A percentile compares a stretch with the other conserved stretches of the same genome.
These are phyloP conservation scores for Cataglyphis cursor DNA, from an alignment of 2,888 invertebrate genomes.

Conservation along the genomic window DNA sequence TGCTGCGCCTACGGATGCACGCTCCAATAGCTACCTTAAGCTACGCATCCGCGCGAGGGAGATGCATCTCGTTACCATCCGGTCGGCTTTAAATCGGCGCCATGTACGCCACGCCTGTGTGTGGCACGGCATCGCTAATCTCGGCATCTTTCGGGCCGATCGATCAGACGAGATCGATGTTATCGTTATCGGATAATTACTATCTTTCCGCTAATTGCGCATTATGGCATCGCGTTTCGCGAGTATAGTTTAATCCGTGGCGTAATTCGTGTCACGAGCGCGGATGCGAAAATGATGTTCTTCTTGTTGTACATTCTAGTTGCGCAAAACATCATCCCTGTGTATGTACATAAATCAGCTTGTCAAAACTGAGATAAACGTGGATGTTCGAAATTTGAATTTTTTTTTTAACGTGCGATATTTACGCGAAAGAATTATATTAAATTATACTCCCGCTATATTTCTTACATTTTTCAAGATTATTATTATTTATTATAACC, in stretches of 20 bases:
- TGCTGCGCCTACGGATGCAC: constrained; percentile 83
- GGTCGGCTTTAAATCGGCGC: constrained; percentile 56
- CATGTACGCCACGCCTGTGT: constrained; percentile 20
- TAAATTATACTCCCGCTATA: background rate
- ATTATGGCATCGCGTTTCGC: constrained; percentile 67
- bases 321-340: background rate
- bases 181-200: constrained; percentile 70
- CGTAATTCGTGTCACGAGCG: constrained; percentile 5
- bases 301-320: background rate
- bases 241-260: constrained; percentile 14
- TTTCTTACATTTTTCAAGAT: background rate
- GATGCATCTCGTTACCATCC: constrained; percentile 28
- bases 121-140: constrained; percentile 50
- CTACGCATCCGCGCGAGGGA: constrained; percentile 70
- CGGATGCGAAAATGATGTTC: constrained; percentile 12
- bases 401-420: background rate
- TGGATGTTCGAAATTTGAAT: background rate
- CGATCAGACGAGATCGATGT: constrained; percentile 60
- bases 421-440: background rate
- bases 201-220: constrained; percentile 67
- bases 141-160: constrained; percentile 64
- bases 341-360: background rate
- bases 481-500: constrained; percentile 7
- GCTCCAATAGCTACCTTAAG: constrained; percentile 80
- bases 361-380: background rate